Base-by-base conservation (phyloP, 1,140 invertebrate genomes). In the Gryon sp. region DNA sequence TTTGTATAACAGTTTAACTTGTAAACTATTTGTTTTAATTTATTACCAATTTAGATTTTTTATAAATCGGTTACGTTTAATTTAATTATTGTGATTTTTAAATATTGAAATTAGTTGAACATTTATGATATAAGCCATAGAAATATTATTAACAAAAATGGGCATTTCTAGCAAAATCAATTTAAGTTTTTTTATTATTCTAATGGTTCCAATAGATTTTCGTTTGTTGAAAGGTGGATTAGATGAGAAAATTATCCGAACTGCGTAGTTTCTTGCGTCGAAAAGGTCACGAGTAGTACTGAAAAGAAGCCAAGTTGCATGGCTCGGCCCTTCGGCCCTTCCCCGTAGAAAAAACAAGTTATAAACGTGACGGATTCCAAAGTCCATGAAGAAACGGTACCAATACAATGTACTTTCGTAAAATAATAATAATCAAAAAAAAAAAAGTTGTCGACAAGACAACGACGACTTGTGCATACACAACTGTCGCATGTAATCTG, bases 301-400 rank as follows among this genome's bases (percentile, higher is more conserved):
- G 77, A 78, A 72, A 72, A 57, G 72, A 73, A 50, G 32, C n/a
- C 69, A 66, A 48, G 46, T 15, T 34, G 43, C 11, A 36, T 48
- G 11, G 40, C 60, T 76, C 24, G 34, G 36, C 62, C 36, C 59
- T 48, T 45, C 66, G 62, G 82, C 72, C 78, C 68, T 82, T 68
- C 68, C 36, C 45, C 62, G 11, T 65, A 48, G 53, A 80, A 80
- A 81, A 76, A 81, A 70, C 28, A 63, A 50, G 26, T 45, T 48
- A 30, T 22, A 48, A 79, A 86, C 80, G 83, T 83, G 82, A 83
- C 59, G 79, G 77, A 84, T 80, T 81, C 80, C 77, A 55, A 41
- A 20, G 45, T 69, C 69, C 48, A 66, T 66, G 68, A 68, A 78
- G 72, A 73, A 72, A 73, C 62, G 77, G 69, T 74, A 80, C 62